A percentile compares a stretch with the other conserved stretches of the same genome.
phyloP scores from a whole-genome alignment of 2,797 vertebrate species.

The Catharus ustulatus region DNA sequence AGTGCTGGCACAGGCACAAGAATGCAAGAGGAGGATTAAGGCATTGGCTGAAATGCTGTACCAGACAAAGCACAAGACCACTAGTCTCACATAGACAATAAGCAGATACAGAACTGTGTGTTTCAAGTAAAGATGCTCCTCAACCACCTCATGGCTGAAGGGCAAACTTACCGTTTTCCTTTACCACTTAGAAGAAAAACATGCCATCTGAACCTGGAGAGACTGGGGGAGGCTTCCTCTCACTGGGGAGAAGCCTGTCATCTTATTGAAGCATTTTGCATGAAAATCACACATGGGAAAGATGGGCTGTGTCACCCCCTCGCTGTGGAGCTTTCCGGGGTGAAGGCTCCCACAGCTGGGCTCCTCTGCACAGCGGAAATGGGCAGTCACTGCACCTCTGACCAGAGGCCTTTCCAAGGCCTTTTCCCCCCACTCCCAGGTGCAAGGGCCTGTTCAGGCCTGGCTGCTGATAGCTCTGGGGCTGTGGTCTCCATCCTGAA shows the following conservation, averaged over 20 bases:
- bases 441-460: background rate
- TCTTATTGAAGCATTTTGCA: background rate
- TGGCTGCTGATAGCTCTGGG: background rate
- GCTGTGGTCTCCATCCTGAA: background rate
- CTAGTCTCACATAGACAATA: too few relatives aligned
- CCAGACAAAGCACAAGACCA: too few relatives aligned
- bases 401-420: background rate
- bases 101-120: background rate
- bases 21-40: too few relatives aligned
- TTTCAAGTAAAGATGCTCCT: background rate
- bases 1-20: too few relatives aligned
- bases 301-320: too few relatives aligned
- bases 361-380: background rate
- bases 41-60: too few relatives aligned
- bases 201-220: background rate
- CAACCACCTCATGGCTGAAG: background rate
- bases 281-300: background rate
- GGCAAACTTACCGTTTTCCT: background rate
- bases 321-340: background rate
- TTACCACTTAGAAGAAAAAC: background rate
- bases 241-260: background rate
- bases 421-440: background rate
- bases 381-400: background rate
- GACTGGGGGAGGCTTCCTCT: background rate
- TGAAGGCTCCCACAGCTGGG: background rate